These are phyloP conservation scores for Luscinia megarhynchos DNA, from an alignment of 2,797 vertebrate species.

Conservation along the genomic window DNA sequence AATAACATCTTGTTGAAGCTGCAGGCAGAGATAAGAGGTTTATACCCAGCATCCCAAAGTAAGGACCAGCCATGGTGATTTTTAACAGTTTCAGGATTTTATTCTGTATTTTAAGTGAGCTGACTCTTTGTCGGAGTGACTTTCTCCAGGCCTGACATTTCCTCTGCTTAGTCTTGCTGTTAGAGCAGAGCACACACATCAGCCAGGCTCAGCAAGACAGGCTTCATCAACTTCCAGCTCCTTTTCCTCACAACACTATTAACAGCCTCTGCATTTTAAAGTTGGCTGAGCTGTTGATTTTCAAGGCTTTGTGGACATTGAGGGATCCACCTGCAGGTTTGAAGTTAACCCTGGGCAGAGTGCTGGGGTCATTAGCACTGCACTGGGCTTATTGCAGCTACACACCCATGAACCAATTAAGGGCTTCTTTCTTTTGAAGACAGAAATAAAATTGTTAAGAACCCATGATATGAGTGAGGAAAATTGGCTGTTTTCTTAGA, in stretches of 20 bases:
- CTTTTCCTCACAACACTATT: neutral
- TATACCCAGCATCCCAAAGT: neutral
- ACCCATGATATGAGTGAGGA: neutral
- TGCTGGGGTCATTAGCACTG: neutral
- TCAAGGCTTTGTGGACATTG: neutral
- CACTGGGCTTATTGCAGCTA: neutral
- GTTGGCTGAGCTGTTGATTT: neutral
- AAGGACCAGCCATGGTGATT: neutral
- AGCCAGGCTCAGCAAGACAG: neutral
- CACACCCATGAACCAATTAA: fast-evolving
- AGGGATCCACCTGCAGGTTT: neutral
- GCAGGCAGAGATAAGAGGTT: conserved; percentile 41
- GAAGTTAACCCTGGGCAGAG: neutral
- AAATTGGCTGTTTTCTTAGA: neutral
- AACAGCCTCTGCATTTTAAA: neutral
- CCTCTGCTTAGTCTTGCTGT: neutral
- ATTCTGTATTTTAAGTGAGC: neutral
- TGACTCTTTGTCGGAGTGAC: neutral
- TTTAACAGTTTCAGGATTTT: neutral
- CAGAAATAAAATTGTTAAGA: neutral
- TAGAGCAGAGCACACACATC: neutral
- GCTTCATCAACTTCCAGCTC: neutral
- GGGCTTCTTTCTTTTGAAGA: neutral
- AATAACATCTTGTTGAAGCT: conserved; percentile 6
- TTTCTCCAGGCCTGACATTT: neutral